Percentiles rank a stretch among this genome's conserved stretches.
Conservation (phyloP, 2,888 invertebrate species). For the Pteria penguin region DNA sequence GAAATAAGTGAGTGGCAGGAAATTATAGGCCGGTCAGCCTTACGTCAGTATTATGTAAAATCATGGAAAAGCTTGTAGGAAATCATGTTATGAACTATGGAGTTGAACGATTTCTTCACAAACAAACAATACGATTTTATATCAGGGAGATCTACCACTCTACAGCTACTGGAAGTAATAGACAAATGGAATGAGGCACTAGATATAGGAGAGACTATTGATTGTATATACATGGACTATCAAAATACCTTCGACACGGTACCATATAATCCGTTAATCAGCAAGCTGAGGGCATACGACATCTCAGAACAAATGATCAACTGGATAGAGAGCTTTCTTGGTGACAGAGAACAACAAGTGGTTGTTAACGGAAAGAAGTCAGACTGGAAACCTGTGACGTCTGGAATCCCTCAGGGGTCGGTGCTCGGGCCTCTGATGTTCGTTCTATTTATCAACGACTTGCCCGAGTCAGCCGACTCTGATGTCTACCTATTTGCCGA, state of each 20-base stretch:
- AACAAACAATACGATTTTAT: conserved; percentile 29
- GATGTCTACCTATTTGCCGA: too few relatives aligned
- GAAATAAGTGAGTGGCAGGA: neutral
- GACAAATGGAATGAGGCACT: conserved; percentile 23
- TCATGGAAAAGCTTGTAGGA: conserved; percentile 7
- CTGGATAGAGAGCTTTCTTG: too few relatives aligned
- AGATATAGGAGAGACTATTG: conserved; percentile 11
- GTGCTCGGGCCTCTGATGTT: too few relatives aligned
- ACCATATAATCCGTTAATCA: conserved; percentile 8
- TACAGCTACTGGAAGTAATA: conserved; percentile 22
- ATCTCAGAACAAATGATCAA: conserved; percentile 3
- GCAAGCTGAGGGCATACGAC: neutral
- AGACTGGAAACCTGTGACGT: too few relatives aligned
- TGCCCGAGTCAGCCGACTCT: too few relatives aligned
- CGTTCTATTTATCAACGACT: too few relatives aligned
- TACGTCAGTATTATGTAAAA: conserved; percentile 7
- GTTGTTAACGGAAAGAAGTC: too few relatives aligned
- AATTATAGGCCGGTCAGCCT: conserved; percentile 33
- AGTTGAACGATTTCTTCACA: neutral
- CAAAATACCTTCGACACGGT: conserved; percentile 27
- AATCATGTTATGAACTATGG: too few relatives aligned
- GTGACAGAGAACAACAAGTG: too few relatives aligned
- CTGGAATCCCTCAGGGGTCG: too few relatives aligned
- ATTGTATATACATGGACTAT: conserved; percentile 28
- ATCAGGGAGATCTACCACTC: conserved; percentile 24